Percentiles rank a stretch among this genome's conserved stretches.
Evolutionary conservation across 2,888 invertebrate genomes (phyloP).

Genomic region (Vannuccia rotundouncinata): DNA sequence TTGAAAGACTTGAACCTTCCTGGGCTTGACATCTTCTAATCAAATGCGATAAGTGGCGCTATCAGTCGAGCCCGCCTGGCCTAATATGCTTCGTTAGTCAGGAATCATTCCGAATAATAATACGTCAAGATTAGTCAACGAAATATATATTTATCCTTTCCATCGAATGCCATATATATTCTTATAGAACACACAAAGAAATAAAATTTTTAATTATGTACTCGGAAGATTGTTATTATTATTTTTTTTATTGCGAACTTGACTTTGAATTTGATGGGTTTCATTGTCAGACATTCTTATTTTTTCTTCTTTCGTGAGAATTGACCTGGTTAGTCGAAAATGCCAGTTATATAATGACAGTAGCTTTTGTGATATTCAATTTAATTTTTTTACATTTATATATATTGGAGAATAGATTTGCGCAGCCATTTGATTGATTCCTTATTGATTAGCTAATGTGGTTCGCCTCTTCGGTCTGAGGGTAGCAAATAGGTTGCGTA

Average conservation of each 20-base stretch:
- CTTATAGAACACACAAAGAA: no score
- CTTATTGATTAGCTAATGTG: slow-evolving; percentile 10
- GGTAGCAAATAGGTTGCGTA: background rate
- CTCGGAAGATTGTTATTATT: no score
- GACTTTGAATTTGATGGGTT: no score
- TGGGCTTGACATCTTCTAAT: background rate
- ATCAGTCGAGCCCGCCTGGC: background rate
- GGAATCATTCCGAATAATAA: background rate
- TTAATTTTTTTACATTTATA: background rate
- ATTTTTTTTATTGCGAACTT: no score
- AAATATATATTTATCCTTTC: background rate
- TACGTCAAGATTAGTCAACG: background rate
- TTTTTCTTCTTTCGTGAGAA: background rate
- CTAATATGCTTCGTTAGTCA: background rate
- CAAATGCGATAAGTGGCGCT: background rate
- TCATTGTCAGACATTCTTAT: slow-evolving; percentile 1
- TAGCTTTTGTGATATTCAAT: background rate
- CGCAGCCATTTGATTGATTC: background rate
- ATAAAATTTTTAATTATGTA: no score
- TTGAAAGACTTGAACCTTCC: background rate
- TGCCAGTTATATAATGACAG: background rate
- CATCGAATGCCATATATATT: no score
- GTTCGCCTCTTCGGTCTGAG: background rate
- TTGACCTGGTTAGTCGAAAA: background rate
- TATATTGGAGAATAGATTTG: background rate